Base-by-base conservation (phyloP, 2,113 vertebrate species). In the Paraplagusia blochii region DNA sequence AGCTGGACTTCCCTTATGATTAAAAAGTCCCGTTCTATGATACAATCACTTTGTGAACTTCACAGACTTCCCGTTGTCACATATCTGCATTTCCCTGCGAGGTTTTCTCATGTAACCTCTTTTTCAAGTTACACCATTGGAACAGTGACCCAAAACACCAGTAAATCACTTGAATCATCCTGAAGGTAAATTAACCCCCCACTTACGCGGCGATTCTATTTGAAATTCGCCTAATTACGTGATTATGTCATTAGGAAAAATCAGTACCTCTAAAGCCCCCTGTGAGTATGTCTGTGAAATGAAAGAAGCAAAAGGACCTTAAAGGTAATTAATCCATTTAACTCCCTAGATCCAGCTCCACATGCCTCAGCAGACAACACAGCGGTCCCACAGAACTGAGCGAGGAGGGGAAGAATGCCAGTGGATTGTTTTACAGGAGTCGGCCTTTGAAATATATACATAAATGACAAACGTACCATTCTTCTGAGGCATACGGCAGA, bases 281-380 rank as follows among this genome's bases (percentile, higher is more conserved):
- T 77, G 81, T 88, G 91, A 91, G 85, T 79, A 87, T 81, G 87
- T 90, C 88, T 85, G 86, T 92, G 88, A 90, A 92, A 94, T 92
- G 88, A 91, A 90, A 93, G 89, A 76, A 89, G 90, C 88, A 90
- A 92, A 93, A 93, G 90, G 74, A 84, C 81, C 82, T 90, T 90
- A 90, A 90, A 93, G 91, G 89, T 92, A 94, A 93, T 93, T 94
- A 94, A 96, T 94, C 93, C 91, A 93, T 91, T 95, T 93, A 93
- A 91, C 89, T 92, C 89, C 76, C 85, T 78, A 83, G 76, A 75
- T 84, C 73, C 49, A 81, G 78, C 87, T 90, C 87, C 72, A 77
- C 82, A 87, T 74, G 77, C 85, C 88, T 81, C 81, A 85, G 90
- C 88, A 90, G 92, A 90, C 85, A 90, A 89, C 80, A 90, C 90